phyloP scores from a whole-genome alignment of 2,797 vertebrate genomes.

The Morus bassanus region DNA sequence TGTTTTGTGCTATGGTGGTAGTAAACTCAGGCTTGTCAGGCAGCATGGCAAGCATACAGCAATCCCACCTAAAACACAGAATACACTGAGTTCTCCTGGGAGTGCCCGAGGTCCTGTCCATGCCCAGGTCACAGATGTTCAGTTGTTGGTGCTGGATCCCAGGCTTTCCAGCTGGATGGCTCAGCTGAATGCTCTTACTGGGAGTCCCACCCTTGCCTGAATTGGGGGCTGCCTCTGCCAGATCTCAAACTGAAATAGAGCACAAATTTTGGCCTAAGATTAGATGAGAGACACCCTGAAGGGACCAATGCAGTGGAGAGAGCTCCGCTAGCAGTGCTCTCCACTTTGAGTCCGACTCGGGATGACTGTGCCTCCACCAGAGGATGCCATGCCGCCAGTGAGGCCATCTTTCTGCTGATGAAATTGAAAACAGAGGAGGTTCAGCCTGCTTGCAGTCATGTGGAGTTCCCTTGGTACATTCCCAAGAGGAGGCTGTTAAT shows the following conservation, averaged over 20 bases:
- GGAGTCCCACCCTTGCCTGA: not conserved
- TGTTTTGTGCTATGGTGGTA: not conserved
- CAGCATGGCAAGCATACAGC: fast-evolving
- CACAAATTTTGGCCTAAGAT: not conserved
- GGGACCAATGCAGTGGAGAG: not conserved
- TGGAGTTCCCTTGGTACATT: not conserved
- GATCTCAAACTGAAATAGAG: not conserved
- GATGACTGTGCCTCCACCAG: fast-evolving
- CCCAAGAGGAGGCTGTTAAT: constrained; percentile 4
- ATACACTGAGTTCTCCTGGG: fast-evolving
- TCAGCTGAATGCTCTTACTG: not conserved
- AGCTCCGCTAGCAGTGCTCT: not conserved
- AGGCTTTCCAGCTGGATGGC: not conserved
- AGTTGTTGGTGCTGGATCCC: not conserved
- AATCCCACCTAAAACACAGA: not conserved
- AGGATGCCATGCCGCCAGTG: not conserved
- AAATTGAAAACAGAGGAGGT: not conserved
- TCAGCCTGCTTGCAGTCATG: not conserved
- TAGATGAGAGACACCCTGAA: not conserved
- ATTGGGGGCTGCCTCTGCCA: not conserved
- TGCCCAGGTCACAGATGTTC: not conserved
- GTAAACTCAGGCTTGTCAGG: not conserved
- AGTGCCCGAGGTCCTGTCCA: not conserved
- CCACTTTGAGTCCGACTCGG: fast-evolving
- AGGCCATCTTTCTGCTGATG: not conserved